Evolutionary conservation across 2,113 vertebrate species (phyloP), one percentile per base, ranked within the genome.

Genomic region (Dasyornis broadbenti): DNA sequence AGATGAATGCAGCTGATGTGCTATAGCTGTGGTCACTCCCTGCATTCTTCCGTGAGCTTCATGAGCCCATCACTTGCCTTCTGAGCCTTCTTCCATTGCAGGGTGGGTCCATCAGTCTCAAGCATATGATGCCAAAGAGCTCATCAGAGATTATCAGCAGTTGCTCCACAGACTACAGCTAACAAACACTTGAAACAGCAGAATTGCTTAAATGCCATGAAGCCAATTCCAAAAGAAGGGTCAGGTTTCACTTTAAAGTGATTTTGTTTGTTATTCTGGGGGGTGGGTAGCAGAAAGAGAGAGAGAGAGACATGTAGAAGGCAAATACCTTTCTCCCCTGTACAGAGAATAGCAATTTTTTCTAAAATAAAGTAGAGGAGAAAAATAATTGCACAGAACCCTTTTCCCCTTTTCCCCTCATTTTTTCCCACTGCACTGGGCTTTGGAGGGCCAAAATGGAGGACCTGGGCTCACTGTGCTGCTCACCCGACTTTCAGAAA

Each of bases 381-480:
- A 79, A 87, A 85, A 88, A 20, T 37, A 77, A 80, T 77, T 84
- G 9, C 40, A 68, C 66, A 7, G 10, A 42, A 73, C 56, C 10
- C 0, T 86, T 81, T 72, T 40, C 8, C 6, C 8, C 49, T 69
- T 45, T 20, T 0, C 6, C 7, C 9, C 19, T n/a, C 2, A 0
- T 56, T 52, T 69, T 53, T 60, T 30, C 13, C 40, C 2, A 4
- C 7, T 69, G 42, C 33, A 15, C 3, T 81, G 13, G 31, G 21
- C 60, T 82, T 87, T 2, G 0, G 35, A 71, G n/a, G 52, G n/a
- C 10, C 1, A 2, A 90, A 90, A 89, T 14, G 4, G 44, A 84
- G 44, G 1, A 0, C 35, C 47, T 68, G 37, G 27, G 26, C 50
- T 84, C 45, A 30, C 39, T 7, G 6, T 35, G 26, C 24, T 80